Percentiles rank a stretch among this genome's conserved stretches.
Conservation (phyloP, 1,140 invertebrate genomes). For the Monomorium pharaonis region DNA sequence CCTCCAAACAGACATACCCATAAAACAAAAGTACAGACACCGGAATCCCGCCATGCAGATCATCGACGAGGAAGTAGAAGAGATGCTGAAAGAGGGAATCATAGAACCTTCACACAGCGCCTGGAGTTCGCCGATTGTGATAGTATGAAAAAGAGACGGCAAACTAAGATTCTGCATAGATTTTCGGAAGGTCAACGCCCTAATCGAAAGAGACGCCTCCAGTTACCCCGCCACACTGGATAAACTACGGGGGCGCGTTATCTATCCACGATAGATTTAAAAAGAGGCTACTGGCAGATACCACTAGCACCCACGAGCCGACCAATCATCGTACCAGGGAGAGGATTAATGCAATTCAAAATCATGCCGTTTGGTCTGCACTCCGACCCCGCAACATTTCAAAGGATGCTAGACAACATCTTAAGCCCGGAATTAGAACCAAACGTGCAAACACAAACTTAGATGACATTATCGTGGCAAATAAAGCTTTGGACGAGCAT, state of each 20-base stretch:
- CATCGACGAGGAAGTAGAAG: conserved; percentile 34
- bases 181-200: neutral
- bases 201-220: neutral
- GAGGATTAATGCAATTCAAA: neutral
- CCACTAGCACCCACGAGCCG: neutral
- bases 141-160: conserved; percentile 55
- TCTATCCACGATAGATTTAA: neutral
- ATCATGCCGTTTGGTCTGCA: no score
- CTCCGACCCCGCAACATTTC: neutral
- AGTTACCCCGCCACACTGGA: neutral
- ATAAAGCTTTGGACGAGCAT: neutral
- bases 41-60: conserved; percentile 52
- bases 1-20: neutral
- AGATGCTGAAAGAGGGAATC: conserved; percentile 76
- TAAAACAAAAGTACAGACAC: conserved; percentile 51
- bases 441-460: neutral
- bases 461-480: neutral
- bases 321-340: neutral
- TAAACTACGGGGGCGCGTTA: neutral
- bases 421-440: neutral
- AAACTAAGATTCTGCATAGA: neutral
- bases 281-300: neutral
- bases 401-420: neutral
- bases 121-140: conserved; percentile 84
- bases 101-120: conserved; percentile 81